phyloP scores from a whole-genome alignment of 2,113 vertebrate genomes.

The Oxyruncus cristatus region DNA sequence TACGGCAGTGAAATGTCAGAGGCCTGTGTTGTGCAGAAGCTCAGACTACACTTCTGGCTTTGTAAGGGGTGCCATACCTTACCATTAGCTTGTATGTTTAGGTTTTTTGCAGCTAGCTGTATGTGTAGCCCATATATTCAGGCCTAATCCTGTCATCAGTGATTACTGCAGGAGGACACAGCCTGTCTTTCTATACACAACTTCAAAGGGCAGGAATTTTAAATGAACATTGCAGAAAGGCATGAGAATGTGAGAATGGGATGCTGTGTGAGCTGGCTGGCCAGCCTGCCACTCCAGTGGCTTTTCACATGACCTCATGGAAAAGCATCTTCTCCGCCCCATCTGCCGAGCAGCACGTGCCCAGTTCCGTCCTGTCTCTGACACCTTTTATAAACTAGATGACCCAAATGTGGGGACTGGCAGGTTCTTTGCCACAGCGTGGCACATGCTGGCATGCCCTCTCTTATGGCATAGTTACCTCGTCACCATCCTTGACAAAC shows the following conservation, averaged over 20 bases:
- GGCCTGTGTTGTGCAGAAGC: neutral
- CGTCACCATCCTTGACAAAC: slow-evolving; percentile 86
- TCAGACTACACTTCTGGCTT: neutral
- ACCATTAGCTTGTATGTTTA: neutral
- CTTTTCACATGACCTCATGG: neutral
- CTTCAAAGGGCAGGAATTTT: neutral
- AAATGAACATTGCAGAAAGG: neutral
- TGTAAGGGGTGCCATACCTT: neutral
- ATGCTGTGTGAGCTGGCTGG: no score
- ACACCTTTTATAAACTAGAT: neutral
- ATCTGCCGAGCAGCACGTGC: neutral
- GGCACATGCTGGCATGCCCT: neutral
- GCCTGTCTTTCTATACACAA: neutral
- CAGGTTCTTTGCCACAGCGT: accelerated
- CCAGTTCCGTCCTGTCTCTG: neutral
- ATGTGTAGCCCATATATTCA: neutral
- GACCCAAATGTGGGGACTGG: neutral
- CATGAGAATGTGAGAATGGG: no score
- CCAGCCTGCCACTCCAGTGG: neutral
- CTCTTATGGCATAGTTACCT: slow-evolving; percentile 71
- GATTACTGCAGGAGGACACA: neutral
- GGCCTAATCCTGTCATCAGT: neutral
- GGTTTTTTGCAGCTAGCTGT: neutral
- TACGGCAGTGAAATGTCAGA: neutral
- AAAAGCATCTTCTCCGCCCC: neutral